Conservation (phyloP, 2,113 vertebrate genomes). For the Pelvicachromis taeniatus region DNA sequence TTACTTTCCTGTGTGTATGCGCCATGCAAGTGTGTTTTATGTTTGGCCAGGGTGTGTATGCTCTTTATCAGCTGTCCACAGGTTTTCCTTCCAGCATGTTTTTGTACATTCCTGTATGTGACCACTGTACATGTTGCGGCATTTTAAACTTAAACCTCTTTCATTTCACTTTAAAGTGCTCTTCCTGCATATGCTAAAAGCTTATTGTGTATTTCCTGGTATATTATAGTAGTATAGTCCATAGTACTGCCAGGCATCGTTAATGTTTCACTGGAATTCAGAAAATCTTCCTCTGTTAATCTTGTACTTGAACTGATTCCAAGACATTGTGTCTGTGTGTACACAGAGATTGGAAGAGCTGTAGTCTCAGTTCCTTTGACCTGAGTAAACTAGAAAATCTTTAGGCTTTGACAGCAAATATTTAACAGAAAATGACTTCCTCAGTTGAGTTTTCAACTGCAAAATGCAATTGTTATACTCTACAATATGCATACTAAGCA, state of each 20-base stretch:
- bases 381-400: background rate
- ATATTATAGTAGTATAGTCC: background rate
- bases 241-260: background rate
- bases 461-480: background rate
- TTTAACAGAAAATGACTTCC: background rate
- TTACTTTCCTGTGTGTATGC: background rate
- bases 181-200: background rate
- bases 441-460: background rate
- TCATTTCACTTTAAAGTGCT: background rate
- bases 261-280: constrained; percentile 53
- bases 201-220: background rate
- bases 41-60: constrained; percentile 41
- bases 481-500: background rate
- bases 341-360: background rate
- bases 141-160: background rate
- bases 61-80: constrained; percentile 32
- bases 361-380: background rate
- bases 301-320: constrained; percentile 20
- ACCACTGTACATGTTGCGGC: background rate
- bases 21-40: background rate
- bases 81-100: background rate
- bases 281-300: constrained; percentile 46
- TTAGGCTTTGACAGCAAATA: background rate
- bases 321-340: background rate
- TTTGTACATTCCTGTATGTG: background rate